Percentiles rank a stretch among this genome's conserved stretches.
phyloP scores from a whole-genome alignment of 2,113 vertebrate species.

The Pseudois nayaur region DNA sequence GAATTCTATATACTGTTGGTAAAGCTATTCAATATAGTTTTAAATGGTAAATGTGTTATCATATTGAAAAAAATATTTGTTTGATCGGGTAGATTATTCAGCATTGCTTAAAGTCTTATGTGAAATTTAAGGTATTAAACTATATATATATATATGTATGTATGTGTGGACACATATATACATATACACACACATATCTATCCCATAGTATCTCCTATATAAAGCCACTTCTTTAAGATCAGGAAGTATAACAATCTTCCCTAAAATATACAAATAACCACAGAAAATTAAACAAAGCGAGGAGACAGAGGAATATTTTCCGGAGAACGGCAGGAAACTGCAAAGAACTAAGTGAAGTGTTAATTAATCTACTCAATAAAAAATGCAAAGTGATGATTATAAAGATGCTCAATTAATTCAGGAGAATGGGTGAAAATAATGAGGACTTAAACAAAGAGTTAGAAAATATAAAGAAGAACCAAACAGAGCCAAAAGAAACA shows the following conservation, averaged over 20 bases:
- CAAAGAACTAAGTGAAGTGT: not conserved
- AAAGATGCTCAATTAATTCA: not conserved
- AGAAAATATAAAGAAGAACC: not conserved
- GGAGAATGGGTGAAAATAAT: not conserved
- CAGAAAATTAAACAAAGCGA: not conserved
- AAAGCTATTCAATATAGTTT: not conserved
- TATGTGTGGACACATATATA: not conserved
- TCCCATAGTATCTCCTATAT: not conserved
- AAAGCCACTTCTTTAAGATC: not conserved
- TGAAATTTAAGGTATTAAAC: not conserved
- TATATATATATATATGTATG: not conserved
- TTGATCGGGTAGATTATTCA: not conserved
- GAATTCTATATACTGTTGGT: not conserved
- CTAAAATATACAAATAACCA: not conserved
- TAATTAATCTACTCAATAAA: not conserved
- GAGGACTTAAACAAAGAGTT: not conserved
- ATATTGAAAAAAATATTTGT: not conserved
- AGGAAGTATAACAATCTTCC: not conserved
- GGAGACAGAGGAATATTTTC: not conserved
- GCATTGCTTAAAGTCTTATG: not conserved
- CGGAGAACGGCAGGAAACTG: not conserved
- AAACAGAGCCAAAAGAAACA: not conserved
- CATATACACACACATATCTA: not conserved
- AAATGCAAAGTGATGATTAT: not conserved
- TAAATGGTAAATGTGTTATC: not conserved